Base-by-base conservation (phyloP, 1,140 invertebrate genomes). In the silkworm (Bombyx mori) region DNA sequence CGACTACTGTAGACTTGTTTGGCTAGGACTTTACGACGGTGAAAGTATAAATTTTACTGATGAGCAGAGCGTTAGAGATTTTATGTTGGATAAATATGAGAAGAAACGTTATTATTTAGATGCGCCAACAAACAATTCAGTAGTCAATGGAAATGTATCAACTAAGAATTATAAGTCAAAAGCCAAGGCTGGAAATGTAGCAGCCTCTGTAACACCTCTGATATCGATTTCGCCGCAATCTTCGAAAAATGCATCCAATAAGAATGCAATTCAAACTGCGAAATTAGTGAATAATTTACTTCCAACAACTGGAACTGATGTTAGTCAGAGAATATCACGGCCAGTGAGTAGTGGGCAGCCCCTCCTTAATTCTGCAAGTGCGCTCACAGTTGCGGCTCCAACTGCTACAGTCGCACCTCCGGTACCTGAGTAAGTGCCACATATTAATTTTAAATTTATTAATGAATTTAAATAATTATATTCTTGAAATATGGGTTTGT, bases 41-140 rank as follows among this genome's bases (percentile, higher is more conserved):
- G 89, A 90, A 77, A 84, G 89, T 68, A 83, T 87, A 52, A 89
- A 88, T 63, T 86, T 86, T 69, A 86, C 79, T 58, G 89, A 90
- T 61, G 97, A 98, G 88, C 94, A 96, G 82, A 92, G 93, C 68
- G 92, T 97, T 62, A 93, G 93, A 88, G 96, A 98, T 82, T 93
- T 97, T 68, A 96, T 98, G 95, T 91, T 94, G 42, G 93, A 96
- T 67, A 98, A 98, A 88, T 98, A 98, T 80, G 97, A 98, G 88
- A 92, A 94, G 71, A 97, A 97, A 79, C 91, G 94, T 73, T 94
- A 89, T 61, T 88, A 86, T 69, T 63, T 88, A 54, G 86, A 88
- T 56, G 66, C 77, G 8, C 62, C 73, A 12, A 52, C 66, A 42
- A 73, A 71, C 56, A 77, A 66, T 73, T 9, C 61, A 48, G 42